Base-by-base conservation (phyloP, 1,140 invertebrate species). In the Frieseomelitta varia region DNA sequence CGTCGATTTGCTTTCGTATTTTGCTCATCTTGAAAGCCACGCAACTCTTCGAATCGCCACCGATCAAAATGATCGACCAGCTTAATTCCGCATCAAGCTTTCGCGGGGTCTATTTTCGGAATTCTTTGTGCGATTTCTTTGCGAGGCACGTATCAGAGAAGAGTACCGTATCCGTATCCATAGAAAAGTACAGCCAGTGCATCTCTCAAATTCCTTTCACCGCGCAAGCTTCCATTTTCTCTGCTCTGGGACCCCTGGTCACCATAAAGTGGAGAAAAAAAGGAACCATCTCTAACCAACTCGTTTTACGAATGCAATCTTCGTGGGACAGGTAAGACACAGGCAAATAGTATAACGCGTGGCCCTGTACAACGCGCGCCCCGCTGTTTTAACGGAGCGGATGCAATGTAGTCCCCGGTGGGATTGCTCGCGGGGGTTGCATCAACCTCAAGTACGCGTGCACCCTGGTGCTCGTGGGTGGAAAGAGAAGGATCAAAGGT, bases 331-430 rank as follows among this genome's bases (percentile, higher is more conserved):
- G 4, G 51, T 27, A 21, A 27, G 55, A 39, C 30, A 11, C 11
- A 12, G 27, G 21, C 30, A 47, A 76, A 55, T 53, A 76, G 51
- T 34, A 61, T 47, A 71, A 47, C n/a, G 30, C 53, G 30, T 58
- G 58, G 51, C 1, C 63, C n/a, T 19, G 17, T 34, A 11, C 67
- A 30, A 55, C 63, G 21, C 61, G 73, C 79, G 58, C 51, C 76
- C 85, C 72, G 74, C 67, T 86, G 84, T 69, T 88, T 85, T 85
- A 81, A 85, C 79, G 65, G 61, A 81, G 61, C 58, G 69, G 56
- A 65, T 58, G 61, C 78, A 39, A 69, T 80, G 58, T 68, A 61
- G 83, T 73, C 78, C 39, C 53, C 80, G 15, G 6, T 27, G 61
- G 61, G 51, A n/a, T 21, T 56, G 53, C 69, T 73, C 71, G 39